These are phyloP conservation scores for Clivina fossor DNA, from an alignment of 2,888 invertebrate species.

Conservation along the genomic window DNA sequence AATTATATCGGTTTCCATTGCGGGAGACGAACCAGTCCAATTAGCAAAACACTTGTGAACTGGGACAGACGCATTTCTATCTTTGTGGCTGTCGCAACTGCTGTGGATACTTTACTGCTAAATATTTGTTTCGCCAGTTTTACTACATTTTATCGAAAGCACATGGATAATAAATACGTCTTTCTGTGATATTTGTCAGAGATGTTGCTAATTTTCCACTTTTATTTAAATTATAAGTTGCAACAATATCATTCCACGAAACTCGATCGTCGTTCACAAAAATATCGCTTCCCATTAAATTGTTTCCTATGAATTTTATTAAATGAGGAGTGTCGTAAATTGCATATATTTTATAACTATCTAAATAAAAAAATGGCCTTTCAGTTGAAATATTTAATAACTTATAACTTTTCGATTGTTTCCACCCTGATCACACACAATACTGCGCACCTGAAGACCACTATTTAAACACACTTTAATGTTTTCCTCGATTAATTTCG, in stretches of 20 bases:
- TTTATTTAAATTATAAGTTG: constrained; percentile 28
- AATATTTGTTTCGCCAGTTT: constrained; percentile 32
- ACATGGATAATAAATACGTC: constrained; percentile 30
- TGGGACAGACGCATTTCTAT: no score
- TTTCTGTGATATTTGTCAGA: constrained; percentile 16
- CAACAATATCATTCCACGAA: constrained; percentile 4
- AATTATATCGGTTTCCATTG: constrained; percentile 43
- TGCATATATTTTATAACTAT: constrained; percentile 27
- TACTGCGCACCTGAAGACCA: constrained; percentile 24
- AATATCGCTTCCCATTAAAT: constrained; percentile 23
- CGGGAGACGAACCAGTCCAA: constrained; percentile 41
- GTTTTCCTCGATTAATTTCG: constrained; percentile 26
- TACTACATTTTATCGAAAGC: constrained; percentile 32
- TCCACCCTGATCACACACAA: constrained; percentile 39
- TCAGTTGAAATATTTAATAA: constrained; percentile 24
- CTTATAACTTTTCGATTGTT: constrained; percentile 34
- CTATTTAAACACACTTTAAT: constrained; percentile 24
- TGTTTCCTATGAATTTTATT: constrained; percentile 35
- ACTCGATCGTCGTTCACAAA: constrained; percentile 28
- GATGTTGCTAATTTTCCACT: constrained; percentile 10
- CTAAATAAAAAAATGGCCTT: constrained; percentile 24
- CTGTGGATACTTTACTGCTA: constrained; percentile 21
- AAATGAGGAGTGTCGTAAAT: constrained; percentile 38
- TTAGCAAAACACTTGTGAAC: constrained; percentile 43
- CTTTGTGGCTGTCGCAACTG: constrained; percentile 18